phyloP scores from a whole-genome alignment of 2,797 vertebrate species.

The Gallinago solitaria region DNA sequence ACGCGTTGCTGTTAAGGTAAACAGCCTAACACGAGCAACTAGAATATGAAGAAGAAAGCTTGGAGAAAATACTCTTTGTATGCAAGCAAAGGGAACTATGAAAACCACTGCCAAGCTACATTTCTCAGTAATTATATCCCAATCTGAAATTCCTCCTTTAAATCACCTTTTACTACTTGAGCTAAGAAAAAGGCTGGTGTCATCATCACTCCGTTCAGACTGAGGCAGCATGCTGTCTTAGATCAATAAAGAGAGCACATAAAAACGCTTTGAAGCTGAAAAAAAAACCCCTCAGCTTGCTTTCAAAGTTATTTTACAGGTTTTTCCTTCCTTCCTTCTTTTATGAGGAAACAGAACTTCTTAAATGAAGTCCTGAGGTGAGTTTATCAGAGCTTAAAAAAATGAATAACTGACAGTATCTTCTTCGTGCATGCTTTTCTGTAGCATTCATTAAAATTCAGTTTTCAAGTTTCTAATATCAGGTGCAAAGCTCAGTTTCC shows the following conservation, averaged over 20 bases:
- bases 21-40: background rate
- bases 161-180: background rate
- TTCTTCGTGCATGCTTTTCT: background rate
- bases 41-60: background rate
- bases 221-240: background rate
- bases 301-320: background rate
- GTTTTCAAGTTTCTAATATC: background rate
- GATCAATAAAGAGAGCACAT: background rate
- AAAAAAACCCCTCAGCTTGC: background rate
- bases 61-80: background rate
- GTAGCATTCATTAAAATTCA: background rate
- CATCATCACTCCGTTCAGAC: background rate
- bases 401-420: background rate
- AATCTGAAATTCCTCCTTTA: background rate
- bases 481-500: background rate
- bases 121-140: background rate
- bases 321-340: background rate
- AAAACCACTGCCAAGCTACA: background rate
- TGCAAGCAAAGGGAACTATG: background rate
- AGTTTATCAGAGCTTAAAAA: background rate
- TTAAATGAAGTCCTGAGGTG: background rate
- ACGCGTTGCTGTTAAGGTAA: background rate
- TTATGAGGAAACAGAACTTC: background rate
- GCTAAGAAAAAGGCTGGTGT: background rate
- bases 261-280: constrained; percentile 13